Base-by-base conservation (phyloP, 2,888 invertebrate genomes). In the Steromphala cineraria region DNA sequence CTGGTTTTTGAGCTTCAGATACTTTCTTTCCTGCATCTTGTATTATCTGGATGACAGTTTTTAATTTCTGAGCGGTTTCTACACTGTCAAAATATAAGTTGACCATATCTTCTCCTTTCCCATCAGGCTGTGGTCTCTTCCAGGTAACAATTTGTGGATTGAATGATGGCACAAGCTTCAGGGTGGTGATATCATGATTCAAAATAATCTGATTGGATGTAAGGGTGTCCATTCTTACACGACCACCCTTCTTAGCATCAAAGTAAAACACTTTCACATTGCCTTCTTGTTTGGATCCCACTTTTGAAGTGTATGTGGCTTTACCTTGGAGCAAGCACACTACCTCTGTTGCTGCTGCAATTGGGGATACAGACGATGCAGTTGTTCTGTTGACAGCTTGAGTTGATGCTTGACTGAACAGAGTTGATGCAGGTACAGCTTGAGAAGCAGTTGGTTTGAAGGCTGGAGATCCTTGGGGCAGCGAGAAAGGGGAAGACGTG, bases 161-260 rank as follows among this genome's bases (percentile, higher is more conserved):
- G 21, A 79, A 75, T 19, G 78, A 67, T 31, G 80, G 28, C 15
- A 79, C 78, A 19, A 83, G 13, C 56, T 56, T 75, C 40, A 83
- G 53, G 1, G 52, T 67, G 13, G 53, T 71, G 40, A 83, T 67
- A 28, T 83, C 80, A 79, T 83, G 81, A 31, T 82, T 78, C 28
- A 80, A 79, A 28, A 82, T 78, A 1, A 82, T 78, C 17, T 82
- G 80, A 17, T n/a, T n/a, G n/a, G n/a, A n/a, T n/a, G n/a, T n/a
- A n/a, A n/a, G n/a, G n/a, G n/a, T n/a, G n/a, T 78, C 67, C 78
- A 67, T 76, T 19, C 53, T 55, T 10, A 76, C 76, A 17, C 52
- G 52, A 31, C 55, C 53, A 8, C 76, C 76, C 19, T 55, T 55
- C 7, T 71, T 40, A 3, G 31, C 55, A 19, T 55, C 76, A 0